Base-by-base conservation (phyloP, 2,113 vertebrate species). In the Tragelaphus imberbis region DNA sequence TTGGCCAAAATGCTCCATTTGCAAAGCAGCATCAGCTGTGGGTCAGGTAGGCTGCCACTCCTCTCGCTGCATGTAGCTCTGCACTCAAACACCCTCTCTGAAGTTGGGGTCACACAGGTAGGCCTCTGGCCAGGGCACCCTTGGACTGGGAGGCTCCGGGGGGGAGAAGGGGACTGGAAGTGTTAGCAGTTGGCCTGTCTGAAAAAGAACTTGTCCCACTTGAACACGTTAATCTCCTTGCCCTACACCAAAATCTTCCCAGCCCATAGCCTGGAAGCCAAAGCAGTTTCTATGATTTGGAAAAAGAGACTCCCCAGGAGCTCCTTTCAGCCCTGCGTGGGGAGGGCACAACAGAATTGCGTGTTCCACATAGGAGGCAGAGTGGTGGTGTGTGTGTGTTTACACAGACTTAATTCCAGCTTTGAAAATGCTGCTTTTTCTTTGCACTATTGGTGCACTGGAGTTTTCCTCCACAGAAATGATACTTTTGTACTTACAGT, bases 381-480 rank as follows among this genome's bases (percentile, higher is more conserved):
- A 59, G 75, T 47, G 44, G 40, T 28, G 21, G 91, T 59, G 81
- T 15, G 12, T 55, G 33, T 80, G 81, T 88, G 96, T 97, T 96
- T 94, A 94, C 96, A 97, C 59, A 59, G 6, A 86, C 77, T 77
- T 88, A 75, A 95, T 90, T 44, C 90, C 91, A 53, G 30, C 86
- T 65, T 95, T 84, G 51, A 9, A 0, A 95, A 96, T 96, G 98
- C 98, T 98, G 98, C 98, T 98, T 71, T 93, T 91, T 30, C 90
- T 98, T 98, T 98, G 98, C 97, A 98, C 98, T 98, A 95, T 91
- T 95, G 0, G 71, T n/a, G 36, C 98, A 98, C 96, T 98, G 98
- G 98, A 81, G 17, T 81, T 21, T 11, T 51, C 49, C 44, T 88
- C 68, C 68, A 49, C 49, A 13, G 49, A 49, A 49, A 49, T 49